Base-by-base conservation (phyloP, 2,113 vertebrate genomes). In the Silurus asotus region DNA sequence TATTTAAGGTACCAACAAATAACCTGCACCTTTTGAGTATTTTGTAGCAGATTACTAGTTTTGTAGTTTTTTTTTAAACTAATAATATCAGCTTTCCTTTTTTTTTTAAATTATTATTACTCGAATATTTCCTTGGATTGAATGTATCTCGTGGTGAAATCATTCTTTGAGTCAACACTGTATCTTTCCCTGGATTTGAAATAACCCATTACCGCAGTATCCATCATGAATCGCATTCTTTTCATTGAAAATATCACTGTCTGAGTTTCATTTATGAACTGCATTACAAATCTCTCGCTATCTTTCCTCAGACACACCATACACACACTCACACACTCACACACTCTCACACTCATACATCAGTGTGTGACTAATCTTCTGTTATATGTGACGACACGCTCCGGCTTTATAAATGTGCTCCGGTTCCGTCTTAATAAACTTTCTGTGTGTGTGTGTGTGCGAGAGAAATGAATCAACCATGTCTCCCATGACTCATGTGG, bases 331-430 rank as follows among this genome's bases (percentile, higher is more conserved):
- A 69, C 28, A 70, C 67, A 70, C 67, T 17, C 28, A 0, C 37
- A 48, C 70, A 78, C 53, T 28, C n/a, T 19, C n/a, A n/a, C 78
- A 80, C 17, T 37, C 78, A n/a, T 81, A 81, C 58, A 81, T 61
- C 58, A 81, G 19, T 48, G 58, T 81, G 78, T 48, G 58, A 62
- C 28, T 76, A 61, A 62, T 61, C 78, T 48, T 81, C 37, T 48
- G 58, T 81, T 81, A 81, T 81, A 81, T 61, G 77, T 5, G 5
- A 13, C 10, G 11, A 62, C 58, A 23, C 62, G 78, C 78, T 81
- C 37, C 78, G 62, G 58, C 78, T 62, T 81, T 81, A 81, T 81
- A 81, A 81, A 81, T 62, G 78, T 48, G 78, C 15, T 81, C 37
- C 49, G 17, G 62, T 81, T 62, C 78, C 37, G 48, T 62, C 37